phyloP scores from a whole-genome alignment of 2,113 vertebrate genomes.

The Propithecus coquereli region DNA sequence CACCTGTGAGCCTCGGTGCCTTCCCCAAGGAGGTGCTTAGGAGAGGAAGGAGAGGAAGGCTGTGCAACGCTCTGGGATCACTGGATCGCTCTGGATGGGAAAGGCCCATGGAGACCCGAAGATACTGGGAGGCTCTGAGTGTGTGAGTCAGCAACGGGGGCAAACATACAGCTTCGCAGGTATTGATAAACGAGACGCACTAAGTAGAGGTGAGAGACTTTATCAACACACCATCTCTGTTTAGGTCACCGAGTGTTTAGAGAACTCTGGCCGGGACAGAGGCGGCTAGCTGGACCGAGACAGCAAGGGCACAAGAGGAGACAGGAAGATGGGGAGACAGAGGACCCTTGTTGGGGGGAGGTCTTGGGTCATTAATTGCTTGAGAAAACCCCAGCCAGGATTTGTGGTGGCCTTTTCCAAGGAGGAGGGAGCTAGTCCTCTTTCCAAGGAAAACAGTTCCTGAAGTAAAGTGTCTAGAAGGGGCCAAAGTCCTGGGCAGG shows the following conservation, averaged over 20 bases:
- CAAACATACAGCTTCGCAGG: background rate
- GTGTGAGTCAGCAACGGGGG: background rate
- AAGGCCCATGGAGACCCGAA: background rate
- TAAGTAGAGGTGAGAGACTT: background rate
- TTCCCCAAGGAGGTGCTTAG: background rate
- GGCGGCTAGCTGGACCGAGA: background rate
- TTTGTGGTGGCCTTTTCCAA: background rate
- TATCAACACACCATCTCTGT: background rate
- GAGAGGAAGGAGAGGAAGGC: background rate
- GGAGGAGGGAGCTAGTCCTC: background rate
- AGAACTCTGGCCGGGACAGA: background rate
- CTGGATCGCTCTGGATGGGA: background rate
- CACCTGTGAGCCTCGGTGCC: background rate
- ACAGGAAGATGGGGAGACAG: background rate
- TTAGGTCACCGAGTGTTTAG: background rate
- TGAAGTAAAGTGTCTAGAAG: background rate
- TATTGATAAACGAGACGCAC: background rate
- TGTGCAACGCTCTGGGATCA: background rate
- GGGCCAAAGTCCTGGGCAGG: background rate
- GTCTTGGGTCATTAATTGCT: background rate
- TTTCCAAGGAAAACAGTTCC: background rate
- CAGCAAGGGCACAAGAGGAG: background rate
- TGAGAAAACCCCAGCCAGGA: slow-evolving; percentile 18
- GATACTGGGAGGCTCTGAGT: too few species aligned
- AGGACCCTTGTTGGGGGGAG: background rate